Percentiles rank a stretch among this genome's conserved stretches.
phyloP scores from a whole-genome alignment of 2,113 vertebrate species.

The Myotis brandtii region DNA sequence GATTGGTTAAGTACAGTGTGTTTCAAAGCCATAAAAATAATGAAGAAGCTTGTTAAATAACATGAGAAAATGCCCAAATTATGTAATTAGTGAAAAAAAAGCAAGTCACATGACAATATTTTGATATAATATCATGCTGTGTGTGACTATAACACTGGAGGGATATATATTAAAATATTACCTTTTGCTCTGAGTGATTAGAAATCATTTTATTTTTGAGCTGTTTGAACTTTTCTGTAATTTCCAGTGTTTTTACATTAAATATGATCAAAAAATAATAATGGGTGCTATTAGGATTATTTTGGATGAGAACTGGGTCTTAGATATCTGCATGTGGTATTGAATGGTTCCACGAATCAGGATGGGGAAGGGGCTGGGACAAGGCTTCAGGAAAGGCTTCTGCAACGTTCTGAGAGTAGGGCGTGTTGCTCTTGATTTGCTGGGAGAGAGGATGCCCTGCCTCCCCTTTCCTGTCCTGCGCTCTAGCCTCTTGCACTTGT shows the following conservation, averaged over 20 bases:
- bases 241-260: background rate
- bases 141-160: background rate
- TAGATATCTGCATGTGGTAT: background rate
- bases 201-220: background rate
- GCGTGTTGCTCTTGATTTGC: background rate
- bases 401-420: background rate
- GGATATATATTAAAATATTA: background rate
- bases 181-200: background rate
- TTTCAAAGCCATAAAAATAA: constrained; percentile 31
- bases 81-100: background rate
- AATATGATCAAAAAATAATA: background rate
- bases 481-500: background rate
- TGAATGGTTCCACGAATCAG: background rate
- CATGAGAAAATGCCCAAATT: background rate
- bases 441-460: background rate
- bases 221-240: background rate
- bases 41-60: background rate
- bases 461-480: rapidly evolving
- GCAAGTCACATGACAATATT: background rate
- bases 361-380: background rate
- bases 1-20: background rate
- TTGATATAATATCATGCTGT: background rate
- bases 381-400: no score
- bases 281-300: background rate
- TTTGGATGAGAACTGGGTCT: background rate